Evolutionary conservation across 2,797 vertebrate genomes (phyloP).

Genomic region (Naso thynnoides): DNA sequence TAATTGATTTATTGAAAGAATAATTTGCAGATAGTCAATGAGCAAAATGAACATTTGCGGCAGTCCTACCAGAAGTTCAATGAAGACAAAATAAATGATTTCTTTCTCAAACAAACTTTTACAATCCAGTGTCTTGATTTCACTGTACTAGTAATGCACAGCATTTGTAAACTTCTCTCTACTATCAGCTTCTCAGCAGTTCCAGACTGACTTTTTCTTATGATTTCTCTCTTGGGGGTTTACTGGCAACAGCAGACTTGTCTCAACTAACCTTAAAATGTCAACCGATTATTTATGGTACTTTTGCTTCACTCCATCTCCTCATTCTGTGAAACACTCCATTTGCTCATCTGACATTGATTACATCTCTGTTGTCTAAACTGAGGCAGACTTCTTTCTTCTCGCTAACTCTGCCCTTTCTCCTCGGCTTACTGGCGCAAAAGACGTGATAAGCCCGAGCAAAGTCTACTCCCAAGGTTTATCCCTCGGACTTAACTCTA

Average conservation of each 20-base stretch:
- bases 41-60: neutral
- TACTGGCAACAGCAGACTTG: slow-evolving; percentile 62
- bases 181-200: slow-evolving; percentile 28
- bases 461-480: slow-evolving; percentile 72
- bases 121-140: neutral
- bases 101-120: neutral
- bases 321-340: slow-evolving; percentile 30
- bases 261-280: slow-evolving; percentile 49
- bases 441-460: slow-evolving; percentile 69
- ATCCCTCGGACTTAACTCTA: slow-evolving; percentile 48
- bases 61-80: neutral
- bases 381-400: slow-evolving; percentile 32
- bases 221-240: slow-evolving; percentile 29
- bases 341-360: slow-evolving; percentile 58
- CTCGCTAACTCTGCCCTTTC: slow-evolving; percentile 50
- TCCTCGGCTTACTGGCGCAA: slow-evolving; percentile 44
- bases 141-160: neutral
- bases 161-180: neutral
- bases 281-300: slow-evolving; percentile 61
- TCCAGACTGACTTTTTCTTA: slow-evolving; percentile 32
- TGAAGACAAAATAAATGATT: neutral
- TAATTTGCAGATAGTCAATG: neutral
- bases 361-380: slow-evolving; percentile 50
- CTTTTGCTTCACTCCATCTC: slow-evolving; percentile 48
- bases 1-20: neutral